These are phyloP conservation scores for Stegastes partitus DNA, from an alignment of 2,113 vertebrate genomes.

Conservation along the genomic window DNA sequence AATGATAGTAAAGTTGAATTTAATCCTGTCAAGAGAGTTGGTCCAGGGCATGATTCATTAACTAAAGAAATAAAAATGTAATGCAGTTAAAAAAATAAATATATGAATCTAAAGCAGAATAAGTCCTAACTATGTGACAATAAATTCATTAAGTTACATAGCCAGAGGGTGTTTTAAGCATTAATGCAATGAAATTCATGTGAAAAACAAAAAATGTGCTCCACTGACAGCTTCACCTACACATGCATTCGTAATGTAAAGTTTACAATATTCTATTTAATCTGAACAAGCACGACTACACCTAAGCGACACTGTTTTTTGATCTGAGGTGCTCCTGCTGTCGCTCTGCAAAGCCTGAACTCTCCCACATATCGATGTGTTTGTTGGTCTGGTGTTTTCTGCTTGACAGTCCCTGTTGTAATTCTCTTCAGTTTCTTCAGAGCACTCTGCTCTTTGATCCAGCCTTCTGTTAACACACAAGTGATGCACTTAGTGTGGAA, in stretches of 20 bases:
- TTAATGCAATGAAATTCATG: no score
- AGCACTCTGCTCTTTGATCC: constrained; percentile 61
- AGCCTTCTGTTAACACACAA: constrained; percentile 32
- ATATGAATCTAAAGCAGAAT: no score
- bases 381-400: constrained; percentile 31
- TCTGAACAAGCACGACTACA: not conserved
- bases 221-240: not conserved
- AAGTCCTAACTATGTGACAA: not conserved
- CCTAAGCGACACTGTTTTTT: not conserved
- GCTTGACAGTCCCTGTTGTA: constrained; percentile 34
- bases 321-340: not conserved
- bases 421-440: constrained; percentile 27
- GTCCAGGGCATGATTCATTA: no score
- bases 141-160: not conserved
- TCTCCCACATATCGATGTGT: constrained; percentile 11
- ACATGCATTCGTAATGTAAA: not conserved
- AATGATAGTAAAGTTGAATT: no score
- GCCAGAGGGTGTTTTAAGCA: no score
- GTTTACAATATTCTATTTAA: not conserved
- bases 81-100: not conserved
- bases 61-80: no score
- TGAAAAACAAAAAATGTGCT: not conserved
- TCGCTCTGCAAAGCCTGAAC: constrained; percentile 10
- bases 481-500: constrained; percentile 20
- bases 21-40: no score